Evolutionary conservation across 2,888 invertebrate species (phyloP), one percentile per base, ranked within the genome.

Genomic region (Clepsis dumicolana): DNA sequence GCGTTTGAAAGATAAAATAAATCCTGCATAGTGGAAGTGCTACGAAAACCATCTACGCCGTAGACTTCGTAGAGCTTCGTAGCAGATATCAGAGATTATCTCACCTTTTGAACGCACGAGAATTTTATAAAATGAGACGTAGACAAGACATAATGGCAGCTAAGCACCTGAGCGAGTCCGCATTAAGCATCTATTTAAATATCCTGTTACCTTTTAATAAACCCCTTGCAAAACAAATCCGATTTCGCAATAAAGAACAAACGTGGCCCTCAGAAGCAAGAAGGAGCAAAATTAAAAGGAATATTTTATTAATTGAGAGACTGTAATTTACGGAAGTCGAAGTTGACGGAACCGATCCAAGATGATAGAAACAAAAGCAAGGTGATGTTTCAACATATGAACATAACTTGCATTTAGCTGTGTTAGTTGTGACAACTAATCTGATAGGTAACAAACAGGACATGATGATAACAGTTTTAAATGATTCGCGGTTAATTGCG

Each of bases 231-330:
- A 82, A 77, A 81, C 77, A 82, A 85, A 83, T 84, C 81, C 74
- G 78, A 83, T 87, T 85, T 85, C 83, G 76, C 81, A 80, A 85
- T 85, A 84, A 85, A 82, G 82, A 77, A 80, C 79, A 85, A 82
- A 79, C 85, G 84, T 82, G 82, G 76, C 76, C 77, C 77, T 78
- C 74, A 73, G 80, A 76, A 80, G 81, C 78, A 81, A 76, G 75
- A 75, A 78, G 78, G 78, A 77, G 78, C 78, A 75, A 71, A 82
- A 83, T 81, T 83, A 79, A 80, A 81, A 77, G 78, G 78, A 82
- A 82, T 82, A 83, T 86, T 86, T 81, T 80, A 80, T 83, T 85
- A 82, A 85, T 80, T 81, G 80, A 83, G 81, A n/a, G n/a, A n/a
- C n/a, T n/a, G n/a, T n/a, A n/a, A n/a, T n/a, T 76, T 73, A 76